Conservation (phyloP, 2,113 vertebrate genomes). For the Sapajus apella region DNA sequence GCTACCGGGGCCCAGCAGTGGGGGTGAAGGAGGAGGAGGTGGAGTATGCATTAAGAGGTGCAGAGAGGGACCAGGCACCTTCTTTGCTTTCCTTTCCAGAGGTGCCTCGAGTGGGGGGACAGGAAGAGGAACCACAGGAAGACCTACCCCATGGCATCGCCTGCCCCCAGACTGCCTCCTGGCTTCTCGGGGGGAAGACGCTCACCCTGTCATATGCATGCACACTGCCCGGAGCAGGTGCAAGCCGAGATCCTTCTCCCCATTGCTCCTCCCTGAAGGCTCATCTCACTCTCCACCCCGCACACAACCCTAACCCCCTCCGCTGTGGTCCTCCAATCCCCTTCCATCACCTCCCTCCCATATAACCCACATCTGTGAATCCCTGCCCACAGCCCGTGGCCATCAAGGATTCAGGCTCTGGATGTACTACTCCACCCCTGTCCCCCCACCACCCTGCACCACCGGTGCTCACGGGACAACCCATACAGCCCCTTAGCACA, state of each 20-base stretch:
- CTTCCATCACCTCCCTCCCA: not conserved
- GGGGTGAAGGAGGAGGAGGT: not conserved
- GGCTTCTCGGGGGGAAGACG: not conserved
- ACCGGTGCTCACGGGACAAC: not conserved
- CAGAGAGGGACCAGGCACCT: not conserved
- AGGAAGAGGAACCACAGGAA: not conserved
- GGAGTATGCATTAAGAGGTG: fast-evolving
- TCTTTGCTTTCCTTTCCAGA: not conserved
- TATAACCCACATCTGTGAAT: not conserved
- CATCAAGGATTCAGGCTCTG: not conserved
- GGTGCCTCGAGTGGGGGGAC: fast-evolving
- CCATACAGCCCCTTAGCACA: not conserved
- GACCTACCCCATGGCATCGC: fast-evolving
- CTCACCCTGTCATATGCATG: not conserved
- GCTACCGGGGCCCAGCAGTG: no score
- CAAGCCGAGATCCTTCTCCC: no score
- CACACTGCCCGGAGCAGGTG: not conserved
- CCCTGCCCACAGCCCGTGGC: not conserved
- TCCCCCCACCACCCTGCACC: not conserved
- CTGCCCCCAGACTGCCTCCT: not conserved
- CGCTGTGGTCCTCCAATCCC: fast-evolving
- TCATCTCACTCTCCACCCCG: not conserved
- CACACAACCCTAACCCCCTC: not conserved
- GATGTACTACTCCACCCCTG: not conserved
- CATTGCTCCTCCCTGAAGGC: not conserved